phyloP scores from a whole-genome alignment of 2,113 vertebrate genomes.

The Nesospiza acunhae region DNA sequence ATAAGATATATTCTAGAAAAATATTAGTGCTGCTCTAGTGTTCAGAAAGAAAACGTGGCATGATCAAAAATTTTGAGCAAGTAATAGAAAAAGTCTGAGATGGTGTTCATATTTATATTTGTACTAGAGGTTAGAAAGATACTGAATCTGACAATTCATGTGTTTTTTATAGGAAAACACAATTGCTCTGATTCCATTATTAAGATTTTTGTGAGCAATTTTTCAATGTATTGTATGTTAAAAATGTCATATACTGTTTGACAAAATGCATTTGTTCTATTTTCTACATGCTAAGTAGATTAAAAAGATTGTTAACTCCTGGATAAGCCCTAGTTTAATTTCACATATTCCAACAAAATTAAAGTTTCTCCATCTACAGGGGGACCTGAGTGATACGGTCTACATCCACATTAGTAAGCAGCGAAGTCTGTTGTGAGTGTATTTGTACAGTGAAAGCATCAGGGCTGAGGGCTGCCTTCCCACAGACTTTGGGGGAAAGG shows the following conservation, averaged over 20 bases:
- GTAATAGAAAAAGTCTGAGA: neutral
- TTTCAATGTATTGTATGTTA: neutral
- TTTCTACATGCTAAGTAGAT: neutral
- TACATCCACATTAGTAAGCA: neutral
- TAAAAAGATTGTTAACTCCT: neutral
- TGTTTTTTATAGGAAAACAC: neutral
- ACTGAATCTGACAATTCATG: neutral
- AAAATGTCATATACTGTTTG: neutral
- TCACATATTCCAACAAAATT: neutral
- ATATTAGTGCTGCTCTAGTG: neutral
- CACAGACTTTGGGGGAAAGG: neutral
- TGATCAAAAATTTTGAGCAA: neutral
- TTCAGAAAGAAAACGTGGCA: neutral
- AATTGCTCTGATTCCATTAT: neutral
- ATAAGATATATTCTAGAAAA: neutral
- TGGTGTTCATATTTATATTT: neutral
- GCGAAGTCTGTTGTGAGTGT: neutral
- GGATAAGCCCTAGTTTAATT: neutral
- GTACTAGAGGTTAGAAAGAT: neutral
- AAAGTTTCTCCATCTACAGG: neutral
- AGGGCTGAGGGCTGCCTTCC: neutral
- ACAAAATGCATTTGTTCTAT: neutral
- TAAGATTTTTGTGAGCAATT: neutral
- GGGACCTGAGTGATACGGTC: rapidly evolving
- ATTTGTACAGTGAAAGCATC: neutral